Evolutionary conservation across 2,888 invertebrate genomes (phyloP).

Genomic region (Eudemis profundana): DNA sequence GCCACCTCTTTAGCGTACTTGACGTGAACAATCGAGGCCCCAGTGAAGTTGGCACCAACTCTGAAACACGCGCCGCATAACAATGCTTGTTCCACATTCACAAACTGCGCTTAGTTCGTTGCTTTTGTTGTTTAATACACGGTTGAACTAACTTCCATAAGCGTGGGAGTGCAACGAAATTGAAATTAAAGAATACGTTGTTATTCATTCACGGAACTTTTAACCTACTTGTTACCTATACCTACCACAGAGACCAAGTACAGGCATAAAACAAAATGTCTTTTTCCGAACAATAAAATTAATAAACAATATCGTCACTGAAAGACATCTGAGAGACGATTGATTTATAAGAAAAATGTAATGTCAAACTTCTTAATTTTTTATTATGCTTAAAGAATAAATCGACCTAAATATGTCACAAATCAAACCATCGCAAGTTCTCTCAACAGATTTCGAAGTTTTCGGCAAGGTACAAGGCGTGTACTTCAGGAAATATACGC

Average conservation of each 20-base stretch:
- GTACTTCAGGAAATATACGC: slow-evolving; percentile 86
- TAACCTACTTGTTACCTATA: too few relatives aligned
- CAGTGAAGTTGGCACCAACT: slow-evolving; percentile 74
- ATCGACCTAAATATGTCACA: slow-evolving; percentile 54
- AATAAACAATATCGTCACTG: not conserved
- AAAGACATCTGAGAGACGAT: too few relatives aligned
- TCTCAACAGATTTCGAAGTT: slow-evolving; percentile 83
- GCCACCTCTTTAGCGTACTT: slow-evolving; percentile 76
- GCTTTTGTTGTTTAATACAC: slow-evolving; percentile 26
- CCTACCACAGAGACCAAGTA: too few relatives aligned
- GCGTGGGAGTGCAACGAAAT: not conserved
- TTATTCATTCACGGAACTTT: not conserved
- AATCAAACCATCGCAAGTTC: slow-evolving; percentile 57
- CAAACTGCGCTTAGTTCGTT: slow-evolving; percentile 13
- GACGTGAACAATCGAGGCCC: slow-evolving; percentile 75
- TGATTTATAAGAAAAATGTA: not conserved
- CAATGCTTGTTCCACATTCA: slow-evolving; percentile 17
- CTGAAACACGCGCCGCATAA: slow-evolving; percentile 60
- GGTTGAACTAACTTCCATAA: slow-evolving; percentile 23
- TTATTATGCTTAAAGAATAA: slow-evolving; percentile 3
- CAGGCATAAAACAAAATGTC: not conserved
- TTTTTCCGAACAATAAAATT: not conserved
- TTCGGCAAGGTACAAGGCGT: slow-evolving; percentile 87
- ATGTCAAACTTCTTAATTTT: not conserved
- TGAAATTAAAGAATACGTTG: not conserved